Evolutionary conservation across 2,113 vertebrate species (phyloP), one percentile per base, ranked within the genome.

Genomic region (Hydrolagus affinis): DNA sequence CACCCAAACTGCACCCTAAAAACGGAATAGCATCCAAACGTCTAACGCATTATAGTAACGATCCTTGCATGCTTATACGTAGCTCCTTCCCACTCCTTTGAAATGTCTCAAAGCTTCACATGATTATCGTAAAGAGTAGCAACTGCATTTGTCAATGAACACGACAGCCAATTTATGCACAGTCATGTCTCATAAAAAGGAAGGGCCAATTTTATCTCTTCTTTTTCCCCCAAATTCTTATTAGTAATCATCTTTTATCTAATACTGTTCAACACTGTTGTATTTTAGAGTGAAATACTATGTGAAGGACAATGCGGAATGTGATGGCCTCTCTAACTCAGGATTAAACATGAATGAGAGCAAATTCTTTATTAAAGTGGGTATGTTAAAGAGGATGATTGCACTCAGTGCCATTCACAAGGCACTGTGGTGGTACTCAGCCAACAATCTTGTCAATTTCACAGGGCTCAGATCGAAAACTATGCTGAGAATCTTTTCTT

Each of bases 41-140:
- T 44, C 1, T 44, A 44, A 44, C 2, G 44, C 1, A 6, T 44
- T 44, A 44, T 44, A 17, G 32, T 86, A 89, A 90, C 88, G 6
- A 44, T 44, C 44, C 44, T 44, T 44, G 44, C 44, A 44, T 44
- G 44, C 6, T 44, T 44, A 44, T 44, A n/a, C n/a, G n/a, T n/a
- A 44, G 44, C 44, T 44, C 44, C 44, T 44, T 3, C 1, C 6
- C 44, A 44, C 44, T 44, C 44, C 1, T 44, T 44, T 44, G 44
- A 44, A 44, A 44, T 44, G 44, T 44, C 44, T 44, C 44, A 44
- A 44, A 44, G 44, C 44, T 44, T 44, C 44, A 44, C 44, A 44
- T 44, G 44, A 44, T 44, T 44, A 1, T 3, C 44, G 1, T 44
- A 3, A n/a, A 44, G 44, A 44, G 44, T 44, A 44, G 44, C 6